Base-by-base conservation (phyloP, 2,797 vertebrate species). In the Lacerta bilineata region DNA sequence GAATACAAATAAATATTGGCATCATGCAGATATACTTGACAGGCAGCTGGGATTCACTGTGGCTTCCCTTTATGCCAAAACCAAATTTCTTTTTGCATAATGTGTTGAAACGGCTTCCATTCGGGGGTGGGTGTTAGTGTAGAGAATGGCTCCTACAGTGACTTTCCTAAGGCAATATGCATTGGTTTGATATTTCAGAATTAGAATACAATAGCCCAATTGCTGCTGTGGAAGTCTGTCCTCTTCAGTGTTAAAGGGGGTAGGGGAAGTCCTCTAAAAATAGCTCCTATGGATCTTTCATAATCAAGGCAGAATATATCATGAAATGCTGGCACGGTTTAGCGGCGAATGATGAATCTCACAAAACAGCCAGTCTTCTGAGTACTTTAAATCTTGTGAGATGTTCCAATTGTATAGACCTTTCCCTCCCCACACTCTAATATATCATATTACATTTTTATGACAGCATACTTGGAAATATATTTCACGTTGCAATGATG, bases 241-340 rank as follows among this genome's bases (percentile, higher is more conserved):
- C 1, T 1, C 43, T 87, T 84, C 41, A 1, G 68, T 61, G 8
- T 74, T 59, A 85, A 78, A 84, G 4, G 5, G 29, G 46, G 15
- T 4, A 29, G 29, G 43, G 29, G 43, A 8, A n/a, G 18, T 25
- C 36, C 3, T 87, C 13, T 85, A 76, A 76, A 78, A 87, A 71
- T 18, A 75, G 23, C 78, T 10, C 89, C 83, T 78, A 5, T 79
- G 13, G 61, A 72, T 88, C 29, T 43, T 84, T 81, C 55, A 80
- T 85, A 90, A 74, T 68, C 87, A 84, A 83, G 18, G 77, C 86
- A 91, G n/a, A 90, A 88, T 82, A 8, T 90, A 84, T 33, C 78
- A 89, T 0, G 50, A 80, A 87, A 76, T 33, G 25, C 68, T 59
- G 20, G 80, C 87, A 17, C 11, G 68, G 78, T 81, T 91, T 87